Conservation (phyloP, 2,888 invertebrate genomes). For the Apamea anceps region DNA sequence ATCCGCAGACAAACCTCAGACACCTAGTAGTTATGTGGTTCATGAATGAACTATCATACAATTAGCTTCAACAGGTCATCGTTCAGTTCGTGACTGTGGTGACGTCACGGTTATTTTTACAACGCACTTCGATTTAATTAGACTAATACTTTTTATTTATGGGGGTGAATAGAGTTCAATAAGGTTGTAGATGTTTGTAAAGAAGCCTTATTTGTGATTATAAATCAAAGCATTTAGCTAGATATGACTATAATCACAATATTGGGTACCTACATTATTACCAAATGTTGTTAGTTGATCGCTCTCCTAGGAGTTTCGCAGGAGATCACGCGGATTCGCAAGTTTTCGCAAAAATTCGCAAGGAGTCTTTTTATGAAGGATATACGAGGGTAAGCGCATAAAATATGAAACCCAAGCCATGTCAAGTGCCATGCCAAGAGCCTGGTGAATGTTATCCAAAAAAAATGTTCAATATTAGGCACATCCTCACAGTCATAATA, state of each 20-base stretch:
- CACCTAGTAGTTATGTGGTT: neutral
- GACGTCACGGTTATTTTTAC: slow-evolving; percentile 43
- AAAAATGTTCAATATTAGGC: too few species aligned
- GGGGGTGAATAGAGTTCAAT: slow-evolving; percentile 8
- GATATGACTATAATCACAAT: neutral
- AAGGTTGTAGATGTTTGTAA: neutral
- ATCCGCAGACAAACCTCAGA: neutral
- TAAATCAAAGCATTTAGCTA: neutral
- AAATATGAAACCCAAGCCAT: neutral
- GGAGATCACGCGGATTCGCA: neutral
- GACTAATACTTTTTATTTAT: neutral
- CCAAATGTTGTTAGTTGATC: neutral
- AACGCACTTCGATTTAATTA: slow-evolving; percentile 2
- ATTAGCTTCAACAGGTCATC: slow-evolving; percentile 35
- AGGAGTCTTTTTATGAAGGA: too few species aligned
- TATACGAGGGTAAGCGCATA: neutral
- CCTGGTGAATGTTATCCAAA: neutral
- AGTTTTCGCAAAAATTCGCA: neutral
- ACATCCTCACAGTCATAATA: too few species aligned
- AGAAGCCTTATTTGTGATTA: neutral
- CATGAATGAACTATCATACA: slow-evolving; percentile 24
- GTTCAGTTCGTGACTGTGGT: slow-evolving; percentile 18
- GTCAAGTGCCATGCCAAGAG: neutral
- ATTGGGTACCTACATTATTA: neutral
- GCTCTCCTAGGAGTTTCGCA: neutral